Percentiles rank a stretch among this genome's conserved stretches.
Evolutionary conservation across 2,888 invertebrate species (phyloP).

Genomic region (Philhelius pedissequus): DNA sequence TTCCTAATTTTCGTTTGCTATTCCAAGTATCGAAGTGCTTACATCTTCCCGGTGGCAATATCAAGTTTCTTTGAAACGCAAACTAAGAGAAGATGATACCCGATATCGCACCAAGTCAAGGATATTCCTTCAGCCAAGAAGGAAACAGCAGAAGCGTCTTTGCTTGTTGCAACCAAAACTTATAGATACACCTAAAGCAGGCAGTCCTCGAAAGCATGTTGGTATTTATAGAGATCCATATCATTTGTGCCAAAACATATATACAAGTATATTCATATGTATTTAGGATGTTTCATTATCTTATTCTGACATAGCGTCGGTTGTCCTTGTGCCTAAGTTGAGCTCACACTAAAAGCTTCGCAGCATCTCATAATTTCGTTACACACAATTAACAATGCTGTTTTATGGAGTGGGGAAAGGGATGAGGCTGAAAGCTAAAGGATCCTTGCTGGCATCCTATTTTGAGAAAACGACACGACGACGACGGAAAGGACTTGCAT

Average conservation of each 20-base stretch:
- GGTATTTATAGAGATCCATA: background rate
- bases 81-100: slow-evolving; percentile 62
- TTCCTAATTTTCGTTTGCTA: background rate
- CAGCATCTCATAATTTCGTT: slow-evolving; percentile 74
- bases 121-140: slow-evolving; percentile 46
- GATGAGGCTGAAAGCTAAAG: background rate
- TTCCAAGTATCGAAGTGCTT: slow-evolving; percentile 2
- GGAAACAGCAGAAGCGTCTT: slow-evolving; percentile 19
- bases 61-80: slow-evolving; percentile 63
- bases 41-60: slow-evolving; percentile 32
- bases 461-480: background rate
- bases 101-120: slow-evolving; percentile 51
- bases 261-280: background rate
- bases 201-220: slow-evolving; percentile 22
- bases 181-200: too few relatives aligned
- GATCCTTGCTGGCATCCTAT: background rate
- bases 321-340: slow-evolving; percentile 35
- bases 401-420: slow-evolving; percentile 10
- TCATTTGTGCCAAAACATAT: background rate
- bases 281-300: slow-evolving; percentile 6
- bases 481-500: slow-evolving; percentile 43
- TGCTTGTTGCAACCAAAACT: slow-evolving; percentile 29
- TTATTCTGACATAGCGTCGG: background rate
- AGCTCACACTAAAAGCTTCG: background rate
- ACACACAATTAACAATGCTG: slow-evolving; percentile 75